Evolutionary conservation across 2,888 invertebrate genomes (phyloP), one percentile per base, ranked within the genome.

Genomic region (Pseudococcus jackbeardsleyi): DNA sequence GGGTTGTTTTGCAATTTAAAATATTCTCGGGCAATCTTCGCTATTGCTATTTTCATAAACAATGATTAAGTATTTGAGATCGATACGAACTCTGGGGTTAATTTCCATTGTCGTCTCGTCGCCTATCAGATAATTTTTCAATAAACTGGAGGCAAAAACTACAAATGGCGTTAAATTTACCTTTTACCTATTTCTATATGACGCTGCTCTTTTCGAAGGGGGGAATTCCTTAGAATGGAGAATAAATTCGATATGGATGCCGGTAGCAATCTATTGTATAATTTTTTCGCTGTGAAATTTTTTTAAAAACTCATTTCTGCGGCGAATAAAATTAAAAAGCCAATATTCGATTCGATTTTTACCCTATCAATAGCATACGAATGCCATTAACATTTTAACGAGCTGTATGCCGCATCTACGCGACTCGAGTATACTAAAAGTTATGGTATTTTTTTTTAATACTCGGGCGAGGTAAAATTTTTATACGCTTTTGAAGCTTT

Each of bases 331-430:
- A 64, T 64, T 64, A 64, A 64, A 59, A 59, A 59, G 15, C 19
- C 64, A 19, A 19, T 59, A 59, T n/a, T 7, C 59, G 19, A 59
- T 64, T 64, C 64, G 64, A 64, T 64, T 64, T 64, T 22, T 64
- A n/a, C 64, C 15, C 22, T 64, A 59, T 64, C 64, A 19, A 64
- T 64, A 7, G 59, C 15, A 64, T 22, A 64, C 64, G 64, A 64
- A 64, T 64, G 64, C 64, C 22, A 64, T 64, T 64, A 64, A 64
- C 22, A 64, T 22, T 64, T 64, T 64, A 64, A 64, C 64, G 64
- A 64, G 64, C 64, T 64, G 22, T 22, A 15, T 64, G 22, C 19
- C 9, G 22, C 19, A 22, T 22, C 22, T 64, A 22, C 9, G 9
- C 42, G 64, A 22, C 64, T 64, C 12, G 64, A 22, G 64, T 64